These are phyloP conservation scores for Celastrina argiolus DNA, from an alignment of 2,888 invertebrate species.

Conservation along the genomic window DNA sequence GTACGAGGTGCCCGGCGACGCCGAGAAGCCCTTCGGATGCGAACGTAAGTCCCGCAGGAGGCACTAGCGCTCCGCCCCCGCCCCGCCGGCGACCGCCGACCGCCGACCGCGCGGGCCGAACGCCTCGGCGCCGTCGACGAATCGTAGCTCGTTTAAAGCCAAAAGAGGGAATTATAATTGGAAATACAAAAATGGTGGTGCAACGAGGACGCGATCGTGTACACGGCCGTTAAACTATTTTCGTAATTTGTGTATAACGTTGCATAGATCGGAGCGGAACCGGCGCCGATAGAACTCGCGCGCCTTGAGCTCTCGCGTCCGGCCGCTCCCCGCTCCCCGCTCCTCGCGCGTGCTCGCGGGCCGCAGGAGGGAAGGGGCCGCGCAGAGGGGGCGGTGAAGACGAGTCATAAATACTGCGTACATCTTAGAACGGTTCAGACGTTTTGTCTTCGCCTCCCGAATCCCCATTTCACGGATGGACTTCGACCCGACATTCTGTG, in stretches of 20 bases:
- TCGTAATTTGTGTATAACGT: too few relatives aligned
- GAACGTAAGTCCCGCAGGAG: conserved; percentile 87
- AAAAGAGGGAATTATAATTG: conserved; percentile 3
- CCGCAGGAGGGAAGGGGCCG: too few relatives aligned
- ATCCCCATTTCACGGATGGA: background rate
- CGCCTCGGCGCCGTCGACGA: background rate
- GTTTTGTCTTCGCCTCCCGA: too few relatives aligned
- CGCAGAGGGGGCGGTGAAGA: background rate
- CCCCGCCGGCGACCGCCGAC: background rate
- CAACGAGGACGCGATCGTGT: background rate
- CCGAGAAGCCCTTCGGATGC: conserved; percentile 93
- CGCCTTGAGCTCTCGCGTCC: background rate
- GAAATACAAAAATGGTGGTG: background rate
- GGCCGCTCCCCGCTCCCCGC: background rate
- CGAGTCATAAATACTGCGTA: too few relatives aligned
- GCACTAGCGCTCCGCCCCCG: conserved; percentile 47
- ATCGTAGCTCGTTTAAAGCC: background rate
- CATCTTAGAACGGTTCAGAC: too few relatives aligned
- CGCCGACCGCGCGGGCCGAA: conserved; percentile 17
- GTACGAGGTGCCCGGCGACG: conserved; percentile 84
- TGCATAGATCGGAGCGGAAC: background rate
- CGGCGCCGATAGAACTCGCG: background rate
- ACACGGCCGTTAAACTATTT: background rate
- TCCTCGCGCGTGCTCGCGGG: too few relatives aligned
- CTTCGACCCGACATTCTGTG: background rate